These are phyloP conservation scores for Scaptomyza reducta DNA, from an alignment of 2,888 invertebrate genomes.

Conservation along the genomic window DNA sequence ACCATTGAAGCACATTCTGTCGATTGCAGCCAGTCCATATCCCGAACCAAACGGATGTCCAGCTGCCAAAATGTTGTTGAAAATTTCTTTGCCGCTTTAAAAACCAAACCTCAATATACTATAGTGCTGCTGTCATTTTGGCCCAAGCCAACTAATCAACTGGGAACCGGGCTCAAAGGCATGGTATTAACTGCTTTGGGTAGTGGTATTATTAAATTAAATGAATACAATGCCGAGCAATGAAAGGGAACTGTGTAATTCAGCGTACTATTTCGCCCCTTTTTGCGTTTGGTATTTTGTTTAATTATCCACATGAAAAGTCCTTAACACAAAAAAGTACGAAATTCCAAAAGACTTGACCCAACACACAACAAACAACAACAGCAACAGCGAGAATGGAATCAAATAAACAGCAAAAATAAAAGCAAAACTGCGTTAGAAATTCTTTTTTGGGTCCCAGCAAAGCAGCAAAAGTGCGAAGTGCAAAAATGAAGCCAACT, in stretches of 20 bases:
- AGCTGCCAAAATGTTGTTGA: conserved; percentile 65
- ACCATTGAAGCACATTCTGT: conserved; percentile 79
- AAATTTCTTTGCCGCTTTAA: conserved; percentile 36
- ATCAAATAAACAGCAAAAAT: conserved; percentile 73
- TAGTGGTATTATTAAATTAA: conserved; percentile 26
- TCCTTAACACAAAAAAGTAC: conserved; percentile 39
- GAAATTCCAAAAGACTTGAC: conserved; percentile 52
- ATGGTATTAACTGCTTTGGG: conserved; percentile 42
- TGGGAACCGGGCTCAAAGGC: conserved; percentile 31
- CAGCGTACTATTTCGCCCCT: conserved; percentile 28
- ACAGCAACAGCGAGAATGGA: conserved; percentile 37
- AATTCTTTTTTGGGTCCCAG: conserved; percentile 40
- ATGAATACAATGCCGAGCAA: conserved; percentile 50
- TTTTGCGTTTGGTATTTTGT: conserved; percentile 67
- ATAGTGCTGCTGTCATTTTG: background rate
- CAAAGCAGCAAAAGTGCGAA: conserved; percentile 43
- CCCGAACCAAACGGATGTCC: conserved; percentile 60
- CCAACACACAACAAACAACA: conserved; percentile 32
- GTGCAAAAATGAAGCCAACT: conserved; percentile 67
- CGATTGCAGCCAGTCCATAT: conserved; percentile 75
- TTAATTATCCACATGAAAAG: conserved; percentile 79
- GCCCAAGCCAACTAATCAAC: conserved; percentile 9
- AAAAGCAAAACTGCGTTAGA: conserved; percentile 65
- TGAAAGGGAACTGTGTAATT: conserved; percentile 19
- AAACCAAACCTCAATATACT: conserved; percentile 4